These are phyloP conservation scores for Ornithoptera alexandrae DNA, from an alignment of 2,888 invertebrate species.

Conservation along the genomic window DNA sequence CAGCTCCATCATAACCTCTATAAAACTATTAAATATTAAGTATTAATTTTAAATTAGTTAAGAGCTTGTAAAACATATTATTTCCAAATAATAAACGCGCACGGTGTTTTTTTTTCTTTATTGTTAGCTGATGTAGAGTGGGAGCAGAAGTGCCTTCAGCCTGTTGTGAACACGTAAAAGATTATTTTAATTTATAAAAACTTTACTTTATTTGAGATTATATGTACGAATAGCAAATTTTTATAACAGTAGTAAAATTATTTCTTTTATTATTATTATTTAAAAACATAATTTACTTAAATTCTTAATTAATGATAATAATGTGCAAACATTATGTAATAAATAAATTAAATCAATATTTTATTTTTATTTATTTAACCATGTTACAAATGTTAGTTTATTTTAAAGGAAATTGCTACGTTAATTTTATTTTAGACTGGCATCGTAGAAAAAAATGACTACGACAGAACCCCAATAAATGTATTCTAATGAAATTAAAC, in stretches of 20 bases:
- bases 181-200: conserved; percentile 1
- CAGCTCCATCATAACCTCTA: no score
- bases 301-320: conserved; percentile 7
- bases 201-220: conserved; percentile 2
- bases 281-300: conserved; percentile 10
- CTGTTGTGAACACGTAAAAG: not conserved
- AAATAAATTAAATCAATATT: conserved; percentile 5
- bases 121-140: not conserved
- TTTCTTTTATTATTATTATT: conserved; percentile 10
- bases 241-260: conserved; percentile 24
- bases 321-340: conserved; percentile 13
- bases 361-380: not conserved
- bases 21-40: no score
- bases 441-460: not conserved
- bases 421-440: not conserved
- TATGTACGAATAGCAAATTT: conserved; percentile 15
- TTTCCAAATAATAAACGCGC: not conserved
- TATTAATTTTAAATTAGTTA: no score
- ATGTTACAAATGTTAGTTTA: not conserved
- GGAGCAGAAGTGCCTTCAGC: conserved; percentile 18
- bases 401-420: not conserved
- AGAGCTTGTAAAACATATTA: not conserved
- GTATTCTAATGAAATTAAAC: no score
- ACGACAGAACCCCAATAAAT: no score
- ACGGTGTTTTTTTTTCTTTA: not conserved